Percentiles rank a stretch among this genome's conserved stretches.
phyloP scores from a whole-genome alignment of 1,140 invertebrate genomes.

The Lucilia sericata region DNA sequence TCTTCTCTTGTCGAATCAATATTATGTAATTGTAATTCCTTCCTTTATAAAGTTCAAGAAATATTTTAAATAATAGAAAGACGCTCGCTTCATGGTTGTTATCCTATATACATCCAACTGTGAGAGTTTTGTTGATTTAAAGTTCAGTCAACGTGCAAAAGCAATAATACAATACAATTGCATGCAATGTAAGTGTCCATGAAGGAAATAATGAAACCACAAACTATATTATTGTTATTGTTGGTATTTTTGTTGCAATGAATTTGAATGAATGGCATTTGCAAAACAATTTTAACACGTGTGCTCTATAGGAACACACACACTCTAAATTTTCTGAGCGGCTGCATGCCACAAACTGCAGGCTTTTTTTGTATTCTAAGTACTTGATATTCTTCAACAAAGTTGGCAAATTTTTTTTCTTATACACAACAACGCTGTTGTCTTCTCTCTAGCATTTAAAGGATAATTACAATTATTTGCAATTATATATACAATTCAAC shows the following conservation, averaged over 20 bases:
- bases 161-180: neutral
- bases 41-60: no score
- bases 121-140: neutral
- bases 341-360: neutral
- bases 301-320: neutral
- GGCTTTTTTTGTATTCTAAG: no score
- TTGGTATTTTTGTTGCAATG: neutral
- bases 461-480: constrained; percentile 43
- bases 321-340: neutral
- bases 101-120: no score
- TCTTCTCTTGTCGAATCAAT: no score
- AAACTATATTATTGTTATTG: neutral
- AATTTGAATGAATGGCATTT: constrained; percentile 46
- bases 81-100: no score
- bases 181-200: neutral
- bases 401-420: neutral
- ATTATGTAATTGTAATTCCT: no score
- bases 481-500: constrained; percentile 56
- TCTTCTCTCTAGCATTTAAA: constrained; percentile 23
- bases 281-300: constrained; percentile 49
- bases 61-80: no score
- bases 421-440: no score
- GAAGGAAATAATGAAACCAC: neutral
- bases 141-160: neutral
- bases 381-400: neutral